A percentile compares a stretch with the other conserved stretches of the same genome.
phyloP scores from a whole-genome alignment of 2,888 invertebrate genomes.

The Acleris laterana region DNA sequence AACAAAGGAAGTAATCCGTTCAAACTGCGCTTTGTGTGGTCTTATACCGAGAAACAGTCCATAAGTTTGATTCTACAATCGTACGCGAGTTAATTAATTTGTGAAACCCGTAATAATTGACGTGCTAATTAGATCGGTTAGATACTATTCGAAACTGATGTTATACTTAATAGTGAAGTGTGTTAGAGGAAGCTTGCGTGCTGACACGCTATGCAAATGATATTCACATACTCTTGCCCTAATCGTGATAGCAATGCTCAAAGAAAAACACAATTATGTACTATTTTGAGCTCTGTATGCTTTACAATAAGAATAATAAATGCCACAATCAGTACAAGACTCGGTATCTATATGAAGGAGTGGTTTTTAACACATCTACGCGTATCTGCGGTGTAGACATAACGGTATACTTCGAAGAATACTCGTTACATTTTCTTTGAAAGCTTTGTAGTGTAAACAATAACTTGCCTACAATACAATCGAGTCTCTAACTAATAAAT shows the following conservation, averaged over 20 bases:
- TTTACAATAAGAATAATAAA: constrained; percentile 14
- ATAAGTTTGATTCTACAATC: neutral
- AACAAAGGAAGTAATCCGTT: no score
- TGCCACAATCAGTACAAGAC: constrained; percentile 4
- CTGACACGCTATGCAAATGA: constrained; percentile 30
- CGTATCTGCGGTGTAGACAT: constrained; percentile 30
- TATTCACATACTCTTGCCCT: constrained; percentile 24
- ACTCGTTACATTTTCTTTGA: constrained; percentile 34
- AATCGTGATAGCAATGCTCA: constrained; percentile 26
- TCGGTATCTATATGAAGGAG: constrained; percentile 27
- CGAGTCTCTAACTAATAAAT: neutral
- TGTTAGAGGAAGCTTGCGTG: constrained; percentile 25
- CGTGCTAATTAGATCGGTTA: constrained; percentile 6
- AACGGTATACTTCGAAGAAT: constrained; percentile 33
- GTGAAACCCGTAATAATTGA: constrained; percentile 13
- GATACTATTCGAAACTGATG: constrained; percentile 18
- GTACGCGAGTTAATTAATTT: constrained; percentile 4
- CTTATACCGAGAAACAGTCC: neutral
- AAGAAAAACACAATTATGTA: constrained; percentile 4
- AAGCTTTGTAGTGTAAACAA: constrained; percentile 20
- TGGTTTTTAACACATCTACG: constrained; percentile 31
- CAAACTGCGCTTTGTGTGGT: neutral
- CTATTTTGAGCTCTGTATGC: constrained; percentile 9
- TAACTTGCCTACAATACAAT: neutral
- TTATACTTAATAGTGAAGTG: constrained; percentile 18